Percentiles rank a stretch among this genome's conserved stretches.
Conservation (phyloP, 30 jellyfish, hydroid and myxozoan species). For the Pseudorhiza aurosa region DNA sequence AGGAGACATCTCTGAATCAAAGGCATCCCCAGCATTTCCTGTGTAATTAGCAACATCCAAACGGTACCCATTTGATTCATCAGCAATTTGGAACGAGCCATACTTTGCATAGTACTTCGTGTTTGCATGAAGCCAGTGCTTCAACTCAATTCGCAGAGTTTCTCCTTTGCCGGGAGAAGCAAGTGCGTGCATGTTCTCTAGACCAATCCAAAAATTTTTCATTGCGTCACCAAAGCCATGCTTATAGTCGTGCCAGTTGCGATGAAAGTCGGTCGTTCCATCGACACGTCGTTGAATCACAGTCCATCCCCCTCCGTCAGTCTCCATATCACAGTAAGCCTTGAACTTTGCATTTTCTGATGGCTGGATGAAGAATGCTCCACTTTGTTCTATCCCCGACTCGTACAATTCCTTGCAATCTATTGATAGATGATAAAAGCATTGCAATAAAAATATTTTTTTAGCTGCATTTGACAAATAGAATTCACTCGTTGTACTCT, state of each 20-base stretch:
- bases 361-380: background rate
- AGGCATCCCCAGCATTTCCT: constrained; percentile 33
- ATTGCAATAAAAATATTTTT: no score
- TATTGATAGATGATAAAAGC: no score
- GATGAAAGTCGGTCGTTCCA: constrained; percentile 31
- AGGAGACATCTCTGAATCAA: background rate
- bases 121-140: constrained; percentile 1
- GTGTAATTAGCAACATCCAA: background rate
- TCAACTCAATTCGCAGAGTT: constrained; percentile 10
- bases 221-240: constrained; percentile 46
- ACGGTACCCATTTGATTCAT: constrained; percentile 19
- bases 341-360: background rate
- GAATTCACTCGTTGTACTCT: no score
- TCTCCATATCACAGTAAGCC: constrained; percentile 27
- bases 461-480: no score
- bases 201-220: constrained; percentile 24
- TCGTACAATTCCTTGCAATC: constrained; percentile 22
- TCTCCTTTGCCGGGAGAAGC: background rate
- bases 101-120: constrained; percentile 16
- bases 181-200: constrained; percentile 23
- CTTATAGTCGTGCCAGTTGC: constrained; percentile 8
- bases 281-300: constrained; percentile 19
- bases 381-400: background rate
- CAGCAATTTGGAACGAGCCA: constrained; percentile 7
- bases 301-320: constrained; percentile 33